phyloP scores from a whole-genome alignment of 2,797 vertebrate genomes.

The Arrhamphus sclerolepis region DNA sequence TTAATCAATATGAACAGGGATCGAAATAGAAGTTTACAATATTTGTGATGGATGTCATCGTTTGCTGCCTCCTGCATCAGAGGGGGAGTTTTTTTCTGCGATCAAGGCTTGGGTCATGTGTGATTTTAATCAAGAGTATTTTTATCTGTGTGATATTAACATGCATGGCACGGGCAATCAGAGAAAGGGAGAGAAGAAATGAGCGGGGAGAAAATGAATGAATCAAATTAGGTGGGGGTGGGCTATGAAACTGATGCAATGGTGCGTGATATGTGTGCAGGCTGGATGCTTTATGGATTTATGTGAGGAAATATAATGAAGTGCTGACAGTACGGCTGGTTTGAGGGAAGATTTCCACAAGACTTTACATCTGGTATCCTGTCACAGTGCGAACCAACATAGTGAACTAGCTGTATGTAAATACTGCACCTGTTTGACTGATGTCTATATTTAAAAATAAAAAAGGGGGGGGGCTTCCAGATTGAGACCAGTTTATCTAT shows the following conservation, averaged over 20 bases:
- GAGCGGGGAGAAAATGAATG: constrained; percentile 68
- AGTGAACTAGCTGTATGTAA: no score
- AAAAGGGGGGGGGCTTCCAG: no score
- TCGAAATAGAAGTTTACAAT: constrained; percentile 43
- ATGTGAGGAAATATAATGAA: constrained; percentile 6
- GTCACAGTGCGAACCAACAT: no score
- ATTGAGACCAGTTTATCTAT: no score
- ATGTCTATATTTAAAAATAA: no score
- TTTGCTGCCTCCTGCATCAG: constrained; percentile 50
- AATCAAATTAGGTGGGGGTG: constrained; percentile 60
- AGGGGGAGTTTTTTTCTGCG: constrained; percentile 38
- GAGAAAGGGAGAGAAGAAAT: constrained; percentile 52
- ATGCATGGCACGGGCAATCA: constrained; percentile 60
- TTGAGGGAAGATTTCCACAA: no score
- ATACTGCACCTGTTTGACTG: no score
- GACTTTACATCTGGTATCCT: no score
- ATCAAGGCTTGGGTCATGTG: constrained; percentile 37
- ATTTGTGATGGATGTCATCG: constrained; percentile 63
- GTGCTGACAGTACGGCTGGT: no score
- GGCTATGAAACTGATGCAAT: constrained; percentile 55
- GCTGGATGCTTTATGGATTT: constrained; percentile 45
- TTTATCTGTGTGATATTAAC: constrained; percentile 71
- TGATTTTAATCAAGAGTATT: constrained; percentile 74
- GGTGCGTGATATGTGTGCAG: constrained; percentile 48
- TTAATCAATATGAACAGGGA: no score